Evolutionary conservation across 2,797 vertebrate species (phyloP), one percentile per base, ranked within the genome.

Genomic region (Chelmon rostratus): DNA sequence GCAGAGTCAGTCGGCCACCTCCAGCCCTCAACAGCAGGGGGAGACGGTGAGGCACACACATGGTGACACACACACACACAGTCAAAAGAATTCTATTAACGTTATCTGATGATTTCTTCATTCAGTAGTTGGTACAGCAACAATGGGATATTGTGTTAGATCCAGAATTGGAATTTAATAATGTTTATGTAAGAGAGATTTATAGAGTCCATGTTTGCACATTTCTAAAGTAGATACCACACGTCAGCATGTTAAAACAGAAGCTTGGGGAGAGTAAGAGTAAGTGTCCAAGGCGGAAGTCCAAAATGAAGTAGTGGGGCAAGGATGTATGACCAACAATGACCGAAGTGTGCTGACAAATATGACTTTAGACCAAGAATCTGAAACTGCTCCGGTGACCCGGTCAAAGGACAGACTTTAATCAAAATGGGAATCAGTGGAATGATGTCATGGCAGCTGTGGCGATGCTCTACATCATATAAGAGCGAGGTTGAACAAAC

Each of bases 1-100:
- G 89, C 96, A 97, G 67, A 97, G 95, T 86, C 96, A 97, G 73
- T 95, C 96, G 1, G 90, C 96, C 86, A 90, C 94, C 1, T 96
- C 96, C 85, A 97, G 95, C 6, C 95, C 95, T 82, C 97, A 97
- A 46, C 96, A 96, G 81, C 95, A 95, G 89, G 96, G 95, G 84
- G 96, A 97, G 83, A 93, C 94, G 94, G 96, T 96, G 90, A 95
- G 95, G 61, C 56, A 47, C 73, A 52, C 64, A 57, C 19, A 38
- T 44, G n/a, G 11, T 11, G 38, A 33, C 37, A 21, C 33, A 58
- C 25, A 56, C 67, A 21, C 11, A 66, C 33, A 35, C 38, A 66
- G n/a, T 33, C 15, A 52, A 18, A n/a, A 56, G 13, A 46, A 31
- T 15, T 40, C 56, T 28, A 12, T 63, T 64, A 61, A 33, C 37